A percentile compares a stretch with the other conserved stretches of the same genome.
phyloP scores from a whole-genome alignment of 1,140 invertebrate species.

The Temnothorax nylanderi region DNA sequence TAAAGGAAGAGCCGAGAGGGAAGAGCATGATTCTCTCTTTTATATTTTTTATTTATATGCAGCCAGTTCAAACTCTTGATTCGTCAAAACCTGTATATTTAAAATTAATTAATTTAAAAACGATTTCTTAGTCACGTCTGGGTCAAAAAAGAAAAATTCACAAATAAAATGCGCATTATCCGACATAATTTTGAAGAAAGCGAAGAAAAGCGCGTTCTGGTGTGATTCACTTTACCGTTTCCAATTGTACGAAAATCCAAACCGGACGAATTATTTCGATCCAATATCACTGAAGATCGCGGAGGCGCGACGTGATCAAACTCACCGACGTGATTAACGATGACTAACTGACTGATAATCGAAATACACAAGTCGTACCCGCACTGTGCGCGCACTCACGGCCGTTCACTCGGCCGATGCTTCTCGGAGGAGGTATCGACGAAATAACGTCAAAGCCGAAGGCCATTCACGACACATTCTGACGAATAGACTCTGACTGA shows the following conservation, averaged over 20 bases:
- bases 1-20: neutral
- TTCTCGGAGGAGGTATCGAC: constrained; percentile 23
- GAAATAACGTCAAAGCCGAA: constrained; percentile 33
- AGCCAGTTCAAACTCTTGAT: neutral
- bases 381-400: neutral
- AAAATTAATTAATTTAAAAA: neutral
- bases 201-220: neutral
- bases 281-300: constrained; percentile 12
- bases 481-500: constrained; percentile 14
- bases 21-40: neutral
- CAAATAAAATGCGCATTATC: neutral
- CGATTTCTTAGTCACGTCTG: neutral
- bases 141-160: neutral
- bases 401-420: constrained; percentile 13
- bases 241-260: neutral
- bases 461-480: constrained; percentile 30
- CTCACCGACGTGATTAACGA: neutral
- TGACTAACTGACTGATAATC: constrained; percentile 36
- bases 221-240: neutral
- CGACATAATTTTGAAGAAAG: neutral
- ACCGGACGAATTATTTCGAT: neutral
- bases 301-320: neutral
- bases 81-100: neutral
- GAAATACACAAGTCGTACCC: neutral
- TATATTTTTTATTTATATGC: neutral